A percentile compares a stretch with the other conserved stretches of the same genome.
These are phyloP conservation scores for Suillia variegata DNA, from an alignment of 2,888 invertebrate species.

Conservation along the genomic window DNA sequence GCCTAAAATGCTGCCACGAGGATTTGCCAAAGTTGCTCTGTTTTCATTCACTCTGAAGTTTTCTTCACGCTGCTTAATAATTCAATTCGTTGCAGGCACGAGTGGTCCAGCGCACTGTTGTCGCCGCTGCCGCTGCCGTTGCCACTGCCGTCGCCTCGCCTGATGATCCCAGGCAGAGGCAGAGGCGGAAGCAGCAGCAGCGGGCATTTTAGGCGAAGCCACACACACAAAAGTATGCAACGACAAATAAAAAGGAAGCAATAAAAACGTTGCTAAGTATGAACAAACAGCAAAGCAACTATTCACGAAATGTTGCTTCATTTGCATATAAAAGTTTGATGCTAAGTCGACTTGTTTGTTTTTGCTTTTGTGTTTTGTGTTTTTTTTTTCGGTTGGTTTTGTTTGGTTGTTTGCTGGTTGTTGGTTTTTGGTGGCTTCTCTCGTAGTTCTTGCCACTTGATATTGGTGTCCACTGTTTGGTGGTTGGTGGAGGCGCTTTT, in stretches of 20 bases:
- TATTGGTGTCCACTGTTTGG: not conserved
- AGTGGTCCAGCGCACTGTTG: not conserved
- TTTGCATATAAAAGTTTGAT: conserved; percentile 51
- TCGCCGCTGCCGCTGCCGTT: too few species aligned
- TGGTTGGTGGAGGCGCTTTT: not conserved
- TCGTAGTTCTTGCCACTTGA: not conserved
- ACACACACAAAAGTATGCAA: not conserved
- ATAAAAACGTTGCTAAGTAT: not conserved
- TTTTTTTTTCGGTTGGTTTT: not conserved
- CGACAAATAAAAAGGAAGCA: not conserved
- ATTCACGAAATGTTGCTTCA: conserved; percentile 26
- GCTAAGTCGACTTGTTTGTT: conserved; percentile 29
- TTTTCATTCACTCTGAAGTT: conserved; percentile 9
- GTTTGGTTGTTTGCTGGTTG: not conserved
- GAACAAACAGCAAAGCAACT: not conserved
- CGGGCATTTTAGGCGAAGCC: conserved; percentile 1
- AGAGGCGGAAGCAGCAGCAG: conserved; percentile 3
- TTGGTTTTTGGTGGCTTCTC: not conserved
- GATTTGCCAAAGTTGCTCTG: not conserved
- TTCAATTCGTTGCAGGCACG: conserved; percentile 47
- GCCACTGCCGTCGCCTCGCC: too few species aligned
- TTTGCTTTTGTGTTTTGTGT: not conserved
- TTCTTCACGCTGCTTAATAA: conserved; percentile 43
- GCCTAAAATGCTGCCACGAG: conserved; percentile 11
- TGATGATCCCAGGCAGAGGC: not conserved